Evolutionary conservation across 2,113 vertebrate genomes (phyloP), one percentile per base, ranked within the genome.

Genomic region (Rhinichthys klamathensis): DNA sequence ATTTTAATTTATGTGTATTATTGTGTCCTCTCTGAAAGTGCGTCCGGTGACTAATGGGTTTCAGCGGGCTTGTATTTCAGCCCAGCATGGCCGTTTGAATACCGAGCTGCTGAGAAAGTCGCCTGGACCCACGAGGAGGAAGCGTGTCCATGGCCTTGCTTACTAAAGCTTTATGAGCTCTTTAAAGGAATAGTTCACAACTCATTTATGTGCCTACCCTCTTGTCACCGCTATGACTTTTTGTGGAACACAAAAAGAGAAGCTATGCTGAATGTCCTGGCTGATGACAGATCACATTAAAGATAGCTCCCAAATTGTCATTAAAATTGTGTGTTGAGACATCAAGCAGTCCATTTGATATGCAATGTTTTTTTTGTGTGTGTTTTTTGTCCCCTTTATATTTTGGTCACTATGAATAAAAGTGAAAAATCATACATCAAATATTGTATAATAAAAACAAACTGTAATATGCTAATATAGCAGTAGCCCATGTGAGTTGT

Each of bases 1-100:
- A 72, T 38, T 84, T 84, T 84, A 80, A 80, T 63, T 73, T 23
- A 78, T 84, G 75, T 74, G 82, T 38, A 80, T 77, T 51, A 61
- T 69, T 46, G 74, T 70, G 63, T 72, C 80, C 73, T 72, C 69
- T 38, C 5, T 61, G 46, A 61, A 49, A 54, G 61, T 70, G 44
- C 27, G 58, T 69, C 80, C 65, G 18, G 21, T 72, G 80, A 72
- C 80, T 82, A 82, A 82, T 82, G 65, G 46, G 27, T 56, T 82
- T 82, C 80, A 38, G 65, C 32, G 4, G 80, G 65, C 65, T 82
- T 82, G 30, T 82, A 56, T 82, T 72, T 82, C 65, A 72, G 18
- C 49, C 21, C 80, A 81, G 41, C 61, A 32, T 81, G 46, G 49
- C 65, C 18, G 8, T 72, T 72, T 54, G 63, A 67, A 67, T 18